These are phyloP conservation scores for Hydractinia symbiolongicarpus DNA, from an alignment of 30 jellyfish, hydroid and myxozoan species.

Conservation along the genomic window DNA sequence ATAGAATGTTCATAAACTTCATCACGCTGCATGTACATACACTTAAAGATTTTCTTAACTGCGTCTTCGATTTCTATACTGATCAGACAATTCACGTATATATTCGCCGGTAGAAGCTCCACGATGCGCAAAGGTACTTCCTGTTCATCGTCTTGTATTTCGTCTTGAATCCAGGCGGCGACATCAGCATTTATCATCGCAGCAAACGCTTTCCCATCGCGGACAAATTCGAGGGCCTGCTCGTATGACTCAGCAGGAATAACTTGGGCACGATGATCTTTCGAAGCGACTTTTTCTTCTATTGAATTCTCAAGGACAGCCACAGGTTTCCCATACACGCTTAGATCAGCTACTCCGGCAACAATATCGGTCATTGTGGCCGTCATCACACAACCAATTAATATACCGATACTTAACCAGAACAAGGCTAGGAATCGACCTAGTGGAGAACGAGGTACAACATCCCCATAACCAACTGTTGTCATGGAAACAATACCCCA, in stretches of 20 bases:
- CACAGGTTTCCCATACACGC: slow-evolving; percentile 11
- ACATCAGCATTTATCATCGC: slow-evolving; percentile 17
- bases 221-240: background rate
- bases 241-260: slow-evolving; percentile 16
- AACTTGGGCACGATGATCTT: slow-evolving; percentile 10
- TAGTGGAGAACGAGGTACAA: background rate
- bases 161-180: slow-evolving; percentile 16
- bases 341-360: slow-evolving; percentile 13
- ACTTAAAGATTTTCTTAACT: slow-evolving; percentile 6
- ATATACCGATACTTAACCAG: slow-evolving; percentile 11
- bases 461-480: slow-evolving; percentile 22
- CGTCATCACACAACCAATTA: slow-evolving; percentile 3
- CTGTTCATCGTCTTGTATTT: background rate
- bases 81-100: slow-evolving; percentile 2
- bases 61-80: background rate
- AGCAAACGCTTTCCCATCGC: slow-evolving; percentile 12
- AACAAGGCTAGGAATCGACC: slow-evolving; percentile 20
- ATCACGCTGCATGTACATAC: background rate
- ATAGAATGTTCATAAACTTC: slow-evolving; percentile 12
- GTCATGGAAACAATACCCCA: slow-evolving; percentile 31
- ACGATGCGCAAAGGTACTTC: slow-evolving; percentile 17
- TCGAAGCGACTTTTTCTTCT: slow-evolving; percentile 8
- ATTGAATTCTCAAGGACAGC: slow-evolving; percentile 14
- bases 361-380: slow-evolving; percentile 24
- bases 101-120: background rate